Base-by-base conservation (phyloP, 2,888 invertebrate species). In the Mesorhabditis sp. region DNA sequence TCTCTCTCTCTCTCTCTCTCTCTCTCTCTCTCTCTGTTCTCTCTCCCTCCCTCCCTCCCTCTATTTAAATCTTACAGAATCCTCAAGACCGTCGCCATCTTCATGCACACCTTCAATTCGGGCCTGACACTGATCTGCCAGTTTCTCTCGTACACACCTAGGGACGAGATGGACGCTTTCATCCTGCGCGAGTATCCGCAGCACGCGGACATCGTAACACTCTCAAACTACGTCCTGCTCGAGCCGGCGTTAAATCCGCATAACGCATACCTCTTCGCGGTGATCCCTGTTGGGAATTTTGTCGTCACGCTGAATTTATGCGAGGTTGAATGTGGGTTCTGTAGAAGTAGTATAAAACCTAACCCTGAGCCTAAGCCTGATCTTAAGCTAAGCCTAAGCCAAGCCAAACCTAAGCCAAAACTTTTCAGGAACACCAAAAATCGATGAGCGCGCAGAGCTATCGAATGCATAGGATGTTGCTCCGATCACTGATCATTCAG, bases 401-500 rank as follows among this genome's bases (percentile, higher is more conserved):
- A 28, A 28, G 28, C 28, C 28, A 28, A 28, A 28, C 28, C 28
- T 28, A n/a, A 50, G 58, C 7, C 10, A 50, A 50, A 50, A 13
- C 58, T 10, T 50, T 50, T 50, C 58, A 50, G 58, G 10, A n/a
- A 13, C 58, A 50, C n/a, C 7, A 50, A 50, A 50, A n/a, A 13
- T 10, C 58, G 58, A 50, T 50, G 58, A 50, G 58, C n/a, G 58
- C 7, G 1, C 7, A 50, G n/a, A 50, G 10, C 10, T 50, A 50
- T 50, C 10, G n/a, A 50, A 50, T 50, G 58, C 58, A 50, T n/a
- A 50, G n/a, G n/a, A 50, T 50, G 58, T n/a, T 50, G 10, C 10
- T 50, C n/a, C 58, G 58, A 50, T 50, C 58, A n/a, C n/a, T 50
- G 58, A 50, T 50, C 58, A 50, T 50, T 50, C 58, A 50, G 58